A percentile compares a stretch with the other conserved stretches of the same genome.
These are phyloP conservation scores for Myrmecophaga tridactyla DNA, from an alignment of 2,113 vertebrate genomes.

Conservation along the genomic window DNA sequence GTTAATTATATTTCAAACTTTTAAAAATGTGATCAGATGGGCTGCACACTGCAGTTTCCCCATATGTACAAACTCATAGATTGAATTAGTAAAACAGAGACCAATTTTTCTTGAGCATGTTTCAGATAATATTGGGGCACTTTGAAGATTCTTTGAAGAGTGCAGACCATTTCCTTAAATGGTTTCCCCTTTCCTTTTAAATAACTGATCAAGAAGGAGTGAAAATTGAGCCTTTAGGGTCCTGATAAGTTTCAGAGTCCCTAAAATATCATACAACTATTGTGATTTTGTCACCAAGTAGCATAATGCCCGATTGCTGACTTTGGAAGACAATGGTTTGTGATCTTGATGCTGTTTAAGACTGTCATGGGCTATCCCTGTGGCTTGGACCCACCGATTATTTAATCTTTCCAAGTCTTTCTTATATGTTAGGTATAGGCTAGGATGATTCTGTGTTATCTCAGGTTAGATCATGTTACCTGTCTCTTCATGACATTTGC, in stretches of 20 bases:
- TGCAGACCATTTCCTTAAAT: background rate
- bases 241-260: background rate
- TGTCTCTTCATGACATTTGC: background rate
- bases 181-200: background rate
- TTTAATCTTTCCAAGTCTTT: background rate
- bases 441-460: background rate
- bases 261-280: background rate
- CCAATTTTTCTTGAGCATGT: background rate
- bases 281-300: background rate
- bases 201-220: background rate
- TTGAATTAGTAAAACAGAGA: background rate
- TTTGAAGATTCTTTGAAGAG: conserved; percentile 10
- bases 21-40: background rate
- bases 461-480: background rate
- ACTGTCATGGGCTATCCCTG: background rate
- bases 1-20: conserved; percentile 37
- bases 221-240: background rate
- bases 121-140: background rate
- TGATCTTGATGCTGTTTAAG: background rate
- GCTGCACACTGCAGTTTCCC: background rate
- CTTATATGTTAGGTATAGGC: background rate
- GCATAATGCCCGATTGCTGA: background rate
- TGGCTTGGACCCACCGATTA: background rate
- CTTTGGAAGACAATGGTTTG: background rate
- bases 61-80: background rate